Base-by-base conservation (phyloP, 1,140 invertebrate species). In the Elymnias hypermnestra region DNA sequence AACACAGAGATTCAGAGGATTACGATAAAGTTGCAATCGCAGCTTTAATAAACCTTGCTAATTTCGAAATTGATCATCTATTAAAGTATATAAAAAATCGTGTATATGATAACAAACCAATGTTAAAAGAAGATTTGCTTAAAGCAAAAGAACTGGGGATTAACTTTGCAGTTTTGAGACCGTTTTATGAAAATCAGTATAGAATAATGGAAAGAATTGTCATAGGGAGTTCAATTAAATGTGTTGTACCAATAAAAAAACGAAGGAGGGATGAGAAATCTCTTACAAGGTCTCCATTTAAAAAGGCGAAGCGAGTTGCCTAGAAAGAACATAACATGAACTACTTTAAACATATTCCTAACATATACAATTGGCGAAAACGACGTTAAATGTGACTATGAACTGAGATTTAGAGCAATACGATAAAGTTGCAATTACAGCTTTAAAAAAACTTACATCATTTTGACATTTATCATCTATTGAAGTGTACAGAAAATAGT, bases 21-120 rank as follows among this genome's bases (percentile, higher is more conserved):
- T 53, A 75, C 50, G 79, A 83, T 36, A 83, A 83, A 60, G 53
- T 81, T 23, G 76, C 76, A 2, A 63, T 83, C 6, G 73, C 71
- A 0, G 76, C 71, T 18, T 37, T 81, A 9, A 14, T 81, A 1
- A 73, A 72, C 53, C 45, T 83, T 5, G 53, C 29, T 2, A 81
- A 68, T 43, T 14, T 45, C 2, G 68, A 79, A 14, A 61, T 81
- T 10, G 67, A 78, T 5, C 47, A 62, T 13, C 45, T 81, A 21
- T 18, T 81, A 9, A 73, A 57, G 31, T 79, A 70, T 37, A 64
- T 74, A 1, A 83, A 76, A 38, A 77, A 55, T 29, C 60, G 65
- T 25, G 31, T 83, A 12, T 58, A 57, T 45, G 75, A 82, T 9
- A 21, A 21, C 19, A 79, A 82, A 48, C 21, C 38, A 0, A 28